These are phyloP conservation scores for Bufo gargarizans DNA, from an alignment of 2,113 vertebrate genomes.

Conservation along the genomic window DNA sequence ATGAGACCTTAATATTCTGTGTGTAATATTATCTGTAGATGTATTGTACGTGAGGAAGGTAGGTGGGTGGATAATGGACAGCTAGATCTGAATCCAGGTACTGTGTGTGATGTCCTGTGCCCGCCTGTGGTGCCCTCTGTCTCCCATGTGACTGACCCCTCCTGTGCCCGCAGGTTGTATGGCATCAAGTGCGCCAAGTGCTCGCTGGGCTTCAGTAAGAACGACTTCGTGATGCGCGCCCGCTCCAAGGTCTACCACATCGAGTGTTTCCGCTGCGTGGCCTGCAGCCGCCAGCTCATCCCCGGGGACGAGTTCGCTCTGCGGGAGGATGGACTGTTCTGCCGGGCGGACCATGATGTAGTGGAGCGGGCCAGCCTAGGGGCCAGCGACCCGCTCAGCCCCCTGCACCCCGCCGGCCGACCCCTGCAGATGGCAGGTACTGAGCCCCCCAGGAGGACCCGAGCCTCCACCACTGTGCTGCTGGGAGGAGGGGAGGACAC, in stretches of 20 bases:
- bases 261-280: conserved; percentile 98
- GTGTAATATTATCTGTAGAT: no score
- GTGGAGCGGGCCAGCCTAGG: conserved; percentile 91
- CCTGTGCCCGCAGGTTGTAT: conserved; percentile 81
- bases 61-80: no score
- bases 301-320: conserved; percentile 96
- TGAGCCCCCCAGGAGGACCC: conserved; percentile 44
- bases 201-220: conserved; percentile 98
- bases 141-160: neutral
- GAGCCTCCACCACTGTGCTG: neutral
- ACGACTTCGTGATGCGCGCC: conserved; percentile 97
- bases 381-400: conserved; percentile 88
- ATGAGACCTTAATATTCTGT: no score
- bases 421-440: conserved; percentile 99
- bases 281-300: conserved; percentile 97
- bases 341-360: conserved; percentile 94
- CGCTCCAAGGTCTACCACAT: conserved; percentile 98
- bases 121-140: no score
- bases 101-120: neutral
- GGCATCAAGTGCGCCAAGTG: conserved; percentile 98
- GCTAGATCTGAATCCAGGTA: neutral
- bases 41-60: no score
- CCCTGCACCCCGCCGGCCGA: conserved; percentile 86
- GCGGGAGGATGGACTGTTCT: conserved; percentile 95
- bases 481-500: rapidly evolving